Evolutionary conservation across 2,888 invertebrate genomes (phyloP).

Genomic region (Lordiphosa fenestrarum): DNA sequence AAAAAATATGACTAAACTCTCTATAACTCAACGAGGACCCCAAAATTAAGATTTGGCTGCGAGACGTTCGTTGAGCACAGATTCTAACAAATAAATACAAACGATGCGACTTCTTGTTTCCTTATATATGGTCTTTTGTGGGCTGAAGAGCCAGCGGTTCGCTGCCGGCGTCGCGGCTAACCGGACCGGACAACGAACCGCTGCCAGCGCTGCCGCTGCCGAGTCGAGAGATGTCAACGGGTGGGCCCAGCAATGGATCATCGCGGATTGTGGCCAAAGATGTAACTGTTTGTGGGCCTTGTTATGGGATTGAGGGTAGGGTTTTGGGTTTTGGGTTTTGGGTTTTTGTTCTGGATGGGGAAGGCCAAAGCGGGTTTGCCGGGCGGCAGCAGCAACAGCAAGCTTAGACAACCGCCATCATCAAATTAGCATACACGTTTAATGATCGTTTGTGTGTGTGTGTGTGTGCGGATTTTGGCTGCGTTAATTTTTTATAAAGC

Average conservation of each 20-base stretch:
- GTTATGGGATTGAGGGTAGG: conserved; percentile 3
- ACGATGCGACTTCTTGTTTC: conserved; percentile 74
- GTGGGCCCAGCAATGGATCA: conserved; percentile 12
- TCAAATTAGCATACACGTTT: conserved; percentile 74
- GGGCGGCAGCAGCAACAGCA: conserved; percentile 41
- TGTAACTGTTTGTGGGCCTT: conserved; percentile 20
- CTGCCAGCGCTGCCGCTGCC: conserved; percentile 14
- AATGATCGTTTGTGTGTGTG: conserved; percentile 43
- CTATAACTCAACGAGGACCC: no score
- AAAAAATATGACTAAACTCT: no score
- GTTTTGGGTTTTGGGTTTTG: not conserved
- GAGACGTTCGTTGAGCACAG: conserved; percentile 61
- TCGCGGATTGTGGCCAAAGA: conserved; percentile 9
- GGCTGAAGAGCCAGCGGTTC: conserved; percentile 31
- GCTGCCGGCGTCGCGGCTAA: conserved; percentile 39
- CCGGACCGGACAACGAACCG: conserved; percentile 56
- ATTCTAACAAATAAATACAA: conserved; percentile 78
- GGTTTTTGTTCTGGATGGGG: conserved; percentile 22
- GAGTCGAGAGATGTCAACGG: conserved; percentile 8
- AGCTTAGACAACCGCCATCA: conserved; percentile 68
- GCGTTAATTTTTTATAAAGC: conserved; percentile 61
- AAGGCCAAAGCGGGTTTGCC: conserved; percentile 35
- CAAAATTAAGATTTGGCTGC: conserved; percentile 11
- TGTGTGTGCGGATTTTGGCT: conserved; percentile 15
- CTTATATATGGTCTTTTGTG: conserved; percentile 74